These are phyloP conservation scores for Drosophila antonietae DNA, from an alignment of 2,888 invertebrate species.

Conservation along the genomic window DNA sequence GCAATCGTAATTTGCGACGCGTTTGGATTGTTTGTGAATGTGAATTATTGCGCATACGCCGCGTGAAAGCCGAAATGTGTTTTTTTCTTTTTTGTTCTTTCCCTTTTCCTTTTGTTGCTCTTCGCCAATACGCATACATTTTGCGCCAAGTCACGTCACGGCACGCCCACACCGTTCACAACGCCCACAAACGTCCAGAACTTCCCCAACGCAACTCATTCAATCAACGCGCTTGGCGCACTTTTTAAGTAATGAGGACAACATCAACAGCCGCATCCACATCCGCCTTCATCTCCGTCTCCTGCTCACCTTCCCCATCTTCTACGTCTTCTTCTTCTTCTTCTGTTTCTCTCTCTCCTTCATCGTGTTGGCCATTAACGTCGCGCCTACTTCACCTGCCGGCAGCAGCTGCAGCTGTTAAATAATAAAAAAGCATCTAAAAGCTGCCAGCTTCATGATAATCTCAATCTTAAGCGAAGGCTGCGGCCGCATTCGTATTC, in stretches of 20 bases:
- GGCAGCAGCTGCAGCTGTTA: slow-evolving; percentile 55
- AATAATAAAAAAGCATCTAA: slow-evolving; percentile 51
- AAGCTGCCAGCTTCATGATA: slow-evolving; percentile 46
- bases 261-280: slow-evolving; percentile 48
- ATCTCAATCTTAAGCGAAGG: slow-evolving; percentile 59
- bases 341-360: neutral
- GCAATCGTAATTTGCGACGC: slow-evolving; percentile 32
- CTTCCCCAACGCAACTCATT: slow-evolving; percentile 49
- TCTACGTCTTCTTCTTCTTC: neutral
- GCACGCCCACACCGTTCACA: slow-evolving; percentile 14
- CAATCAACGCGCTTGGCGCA: slow-evolving; percentile 66
- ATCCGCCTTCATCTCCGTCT: neutral
- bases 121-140: slow-evolving; percentile 22
- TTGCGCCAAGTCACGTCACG: slow-evolving; percentile 16
- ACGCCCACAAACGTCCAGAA: neutral
- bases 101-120: slow-evolving; percentile 6
- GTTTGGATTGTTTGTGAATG: slow-evolving; percentile 29
- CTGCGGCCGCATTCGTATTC: slow-evolving; percentile 45
- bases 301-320: too few species aligned
- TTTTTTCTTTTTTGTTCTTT: neutral
- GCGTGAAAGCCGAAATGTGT: slow-evolving; percentile 14
- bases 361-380: slow-evolving; percentile 2
- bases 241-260: slow-evolving; percentile 74
- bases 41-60: slow-evolving; percentile 49
- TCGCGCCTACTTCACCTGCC: slow-evolving; percentile 37